Conservation (phyloP, 2,888 invertebrate genomes). For the Trisateles emortualis region DNA sequence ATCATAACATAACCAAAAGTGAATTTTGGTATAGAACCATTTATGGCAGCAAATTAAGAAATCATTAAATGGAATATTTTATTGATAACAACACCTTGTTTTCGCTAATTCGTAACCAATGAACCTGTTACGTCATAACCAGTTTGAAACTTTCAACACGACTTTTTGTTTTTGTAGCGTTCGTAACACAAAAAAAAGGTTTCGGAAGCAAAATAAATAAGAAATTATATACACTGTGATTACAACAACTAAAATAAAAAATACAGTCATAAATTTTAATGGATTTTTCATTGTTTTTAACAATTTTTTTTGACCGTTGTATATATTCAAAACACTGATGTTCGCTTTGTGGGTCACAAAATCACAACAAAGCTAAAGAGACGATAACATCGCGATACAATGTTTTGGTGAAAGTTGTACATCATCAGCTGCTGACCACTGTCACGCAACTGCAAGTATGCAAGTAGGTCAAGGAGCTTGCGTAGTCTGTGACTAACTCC, state of each 20-base stretch:
- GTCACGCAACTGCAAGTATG: conserved; percentile 68
- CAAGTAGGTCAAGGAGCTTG: conserved; percentile 81
- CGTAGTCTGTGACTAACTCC: conserved; percentile 68
- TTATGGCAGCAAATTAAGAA: not conserved
- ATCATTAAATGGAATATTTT: not conserved
- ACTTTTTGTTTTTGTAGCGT: conserved; percentile 10
- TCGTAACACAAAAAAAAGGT: not conserved
- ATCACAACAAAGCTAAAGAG: conserved; percentile 21
- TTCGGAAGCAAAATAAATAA: conserved; percentile 3
- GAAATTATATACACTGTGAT: not conserved
- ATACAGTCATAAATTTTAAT: conserved; percentile 8
- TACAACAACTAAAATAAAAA: conserved; percentile 3
- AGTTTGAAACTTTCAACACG: conserved; percentile 14
- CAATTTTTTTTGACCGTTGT: conserved; percentile 6
- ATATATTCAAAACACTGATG: conserved; percentile 29
- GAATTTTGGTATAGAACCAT: not conserved
- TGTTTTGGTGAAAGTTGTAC: conserved; percentile 82
- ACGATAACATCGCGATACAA: conserved; percentile 55
- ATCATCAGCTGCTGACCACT: conserved; percentile 74
- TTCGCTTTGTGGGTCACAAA: conserved; percentile 18
- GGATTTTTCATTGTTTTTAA: conserved; percentile 11
- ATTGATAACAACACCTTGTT: conserved; percentile 17
- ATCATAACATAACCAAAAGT: not conserved
- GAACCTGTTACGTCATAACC: conserved; percentile 27
- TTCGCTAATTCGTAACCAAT: conserved; percentile 6